phyloP scores from a whole-genome alignment of 2,797 vertebrate species.

The Nyctibius grandis region DNA sequence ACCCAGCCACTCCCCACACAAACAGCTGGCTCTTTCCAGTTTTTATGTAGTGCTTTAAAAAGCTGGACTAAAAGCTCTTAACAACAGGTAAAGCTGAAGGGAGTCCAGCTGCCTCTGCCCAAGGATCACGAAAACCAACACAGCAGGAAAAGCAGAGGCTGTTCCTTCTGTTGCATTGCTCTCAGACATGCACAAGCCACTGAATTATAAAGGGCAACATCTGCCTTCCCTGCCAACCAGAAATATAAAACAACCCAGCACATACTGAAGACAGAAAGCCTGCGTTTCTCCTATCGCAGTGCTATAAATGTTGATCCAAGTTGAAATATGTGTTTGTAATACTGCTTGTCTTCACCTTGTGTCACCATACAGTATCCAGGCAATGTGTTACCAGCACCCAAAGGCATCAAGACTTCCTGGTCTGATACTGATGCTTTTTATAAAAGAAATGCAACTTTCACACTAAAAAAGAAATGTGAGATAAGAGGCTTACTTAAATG shows the following conservation, averaged over 20 bases:
- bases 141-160: background rate
- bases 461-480: background rate
- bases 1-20: background rate
- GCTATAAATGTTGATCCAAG: background rate
- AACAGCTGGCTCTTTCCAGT: background rate
- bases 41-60: background rate
- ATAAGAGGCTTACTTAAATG: background rate
- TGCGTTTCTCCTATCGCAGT: background rate
- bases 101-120: background rate
- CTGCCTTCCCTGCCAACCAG: background rate
- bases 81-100: constrained; percentile 25
- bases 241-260: background rate
- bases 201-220: constrained; percentile 27
- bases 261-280: background rate
- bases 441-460: background rate
- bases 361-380: background rate
- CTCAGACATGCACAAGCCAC: background rate
- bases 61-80: background rate
- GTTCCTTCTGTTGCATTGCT: background rate
- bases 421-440: background rate
- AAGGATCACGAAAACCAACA: background rate
- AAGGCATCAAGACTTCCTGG: background rate
- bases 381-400: background rate
- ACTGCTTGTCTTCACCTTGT: constrained; percentile 4
- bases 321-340: constrained; percentile 11